Conservation (phyloP, 2,113 vertebrate species). For the Nothoprocta pentlandii region DNA sequence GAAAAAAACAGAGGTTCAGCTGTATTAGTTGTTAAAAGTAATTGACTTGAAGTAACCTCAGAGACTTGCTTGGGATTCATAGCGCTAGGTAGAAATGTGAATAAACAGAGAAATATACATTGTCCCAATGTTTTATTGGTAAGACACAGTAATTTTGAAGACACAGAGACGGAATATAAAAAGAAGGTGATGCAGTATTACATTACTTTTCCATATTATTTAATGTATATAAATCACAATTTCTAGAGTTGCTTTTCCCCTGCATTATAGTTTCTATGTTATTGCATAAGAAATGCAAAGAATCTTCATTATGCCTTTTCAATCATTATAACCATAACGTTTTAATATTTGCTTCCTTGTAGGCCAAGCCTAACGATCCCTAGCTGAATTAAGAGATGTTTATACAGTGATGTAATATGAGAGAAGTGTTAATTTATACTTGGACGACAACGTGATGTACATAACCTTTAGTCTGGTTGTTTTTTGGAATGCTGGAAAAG, state of each 20-base stretch:
- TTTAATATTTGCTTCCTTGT: neutral
- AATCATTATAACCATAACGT: neutral
- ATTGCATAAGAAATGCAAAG: neutral
- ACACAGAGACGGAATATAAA: neutral
- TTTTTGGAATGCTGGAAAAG: conserved; percentile 36
- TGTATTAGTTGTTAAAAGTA: neutral
- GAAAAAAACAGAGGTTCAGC: conserved; percentile 12
- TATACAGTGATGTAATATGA: conserved; percentile 33
- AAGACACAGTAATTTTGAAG: neutral
- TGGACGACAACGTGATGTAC: neutral
- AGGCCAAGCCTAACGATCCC: neutral
- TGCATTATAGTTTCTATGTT: neutral
- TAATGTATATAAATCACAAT: neutral
- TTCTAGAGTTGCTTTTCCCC: conserved; percentile 2
- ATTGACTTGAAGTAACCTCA: neutral
- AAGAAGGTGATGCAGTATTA: neutral
- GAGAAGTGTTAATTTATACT: conserved; percentile 44
- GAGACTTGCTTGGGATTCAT: neutral
- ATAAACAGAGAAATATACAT: neutral
- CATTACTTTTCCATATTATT: neutral
- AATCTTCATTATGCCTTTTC: conserved; percentile 22
- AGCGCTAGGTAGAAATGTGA: neutral
- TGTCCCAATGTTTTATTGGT: neutral
- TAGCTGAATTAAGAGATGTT: conserved; percentile 32
- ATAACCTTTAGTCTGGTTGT: conserved; percentile 35